Conservation (phyloP, 1,140 invertebrate genomes). For the Acromyrmex charruanus region DNA sequence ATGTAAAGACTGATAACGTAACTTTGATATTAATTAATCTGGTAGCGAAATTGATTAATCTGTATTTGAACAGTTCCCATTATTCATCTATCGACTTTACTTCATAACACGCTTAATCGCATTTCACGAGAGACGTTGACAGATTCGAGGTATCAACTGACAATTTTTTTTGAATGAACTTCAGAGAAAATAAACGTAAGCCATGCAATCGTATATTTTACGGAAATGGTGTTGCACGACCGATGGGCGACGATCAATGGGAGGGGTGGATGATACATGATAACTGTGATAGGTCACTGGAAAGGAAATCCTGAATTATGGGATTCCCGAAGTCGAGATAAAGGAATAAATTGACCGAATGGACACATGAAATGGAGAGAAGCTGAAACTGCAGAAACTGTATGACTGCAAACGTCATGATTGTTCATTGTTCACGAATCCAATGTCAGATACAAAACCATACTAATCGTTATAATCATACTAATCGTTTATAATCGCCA, state of each 20-base stretch:
- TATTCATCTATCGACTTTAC: neutral
- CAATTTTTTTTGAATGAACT: neutral
- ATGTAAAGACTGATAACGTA: neutral
- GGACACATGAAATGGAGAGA: constrained; percentile 14
- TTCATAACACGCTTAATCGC: neutral
- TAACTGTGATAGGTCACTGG: constrained; percentile 31
- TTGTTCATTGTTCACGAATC: constrained; percentile 4
- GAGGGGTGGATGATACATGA: constrained; percentile 23
- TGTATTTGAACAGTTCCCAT: neutral
- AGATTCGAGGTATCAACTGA: neutral
- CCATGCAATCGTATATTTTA: constrained; percentile 2
- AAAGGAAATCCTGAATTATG: constrained; percentile 49
- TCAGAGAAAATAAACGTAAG: neutral
- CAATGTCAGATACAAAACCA: neutral
- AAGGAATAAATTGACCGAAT: constrained; percentile 48
- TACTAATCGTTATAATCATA: neutral
- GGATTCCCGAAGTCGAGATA: constrained; percentile 41
- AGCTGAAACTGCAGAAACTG: neutral
- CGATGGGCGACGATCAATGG: constrained; percentile 14
- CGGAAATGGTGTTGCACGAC: neutral
- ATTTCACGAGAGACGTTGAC: neutral
- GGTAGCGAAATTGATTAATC: neutral
- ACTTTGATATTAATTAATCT: neutral
- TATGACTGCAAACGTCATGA: neutral
- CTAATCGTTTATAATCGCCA: neutral